Conservation (phyloP, 2,113 vertebrate species). For the Herpetotheres cachinnans region DNA sequence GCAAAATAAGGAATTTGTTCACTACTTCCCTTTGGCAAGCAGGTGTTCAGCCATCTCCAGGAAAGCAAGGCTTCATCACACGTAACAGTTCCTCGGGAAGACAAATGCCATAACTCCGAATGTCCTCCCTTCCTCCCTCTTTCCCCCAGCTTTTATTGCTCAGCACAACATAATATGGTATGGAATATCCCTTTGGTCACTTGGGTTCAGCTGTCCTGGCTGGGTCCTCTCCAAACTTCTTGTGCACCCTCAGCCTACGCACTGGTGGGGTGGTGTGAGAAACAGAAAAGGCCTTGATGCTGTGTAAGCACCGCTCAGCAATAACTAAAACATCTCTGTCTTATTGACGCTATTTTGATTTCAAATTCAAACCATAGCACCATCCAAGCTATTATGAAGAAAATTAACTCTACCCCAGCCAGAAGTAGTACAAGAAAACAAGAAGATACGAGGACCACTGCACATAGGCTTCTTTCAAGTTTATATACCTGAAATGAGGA, state of each 20-base stretch:
- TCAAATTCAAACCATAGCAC: not conserved
- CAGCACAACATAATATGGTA: rapidly evolving
- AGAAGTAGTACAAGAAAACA: not conserved
- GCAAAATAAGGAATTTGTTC: not conserved
- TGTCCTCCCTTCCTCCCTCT: not conserved
- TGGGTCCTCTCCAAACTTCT: not conserved
- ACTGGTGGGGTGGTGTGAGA: not conserved
- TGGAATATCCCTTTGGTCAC: not conserved
- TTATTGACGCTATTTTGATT: not conserved
- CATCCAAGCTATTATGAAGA: not conserved
- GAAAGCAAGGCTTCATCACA: too few species aligned
- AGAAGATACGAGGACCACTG: not conserved
- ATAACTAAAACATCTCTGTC: not conserved
- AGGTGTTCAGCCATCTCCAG: too few species aligned
- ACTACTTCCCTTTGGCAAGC: too few species aligned
- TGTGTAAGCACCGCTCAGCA: not conserved
- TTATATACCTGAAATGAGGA: not conserved
- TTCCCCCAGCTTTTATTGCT: not conserved
- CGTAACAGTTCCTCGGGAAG: not conserved
- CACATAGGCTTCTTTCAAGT: not conserved
- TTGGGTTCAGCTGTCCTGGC: not conserved
- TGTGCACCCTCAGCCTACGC: not conserved
- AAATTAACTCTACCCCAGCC: not conserved
- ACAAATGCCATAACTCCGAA: rapidly evolving
- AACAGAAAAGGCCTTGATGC: not conserved